Evolutionary conservation across 2,113 vertebrate genomes (phyloP), one percentile per base, ranked within the genome.

Genomic region (Pipa parva): DNA sequence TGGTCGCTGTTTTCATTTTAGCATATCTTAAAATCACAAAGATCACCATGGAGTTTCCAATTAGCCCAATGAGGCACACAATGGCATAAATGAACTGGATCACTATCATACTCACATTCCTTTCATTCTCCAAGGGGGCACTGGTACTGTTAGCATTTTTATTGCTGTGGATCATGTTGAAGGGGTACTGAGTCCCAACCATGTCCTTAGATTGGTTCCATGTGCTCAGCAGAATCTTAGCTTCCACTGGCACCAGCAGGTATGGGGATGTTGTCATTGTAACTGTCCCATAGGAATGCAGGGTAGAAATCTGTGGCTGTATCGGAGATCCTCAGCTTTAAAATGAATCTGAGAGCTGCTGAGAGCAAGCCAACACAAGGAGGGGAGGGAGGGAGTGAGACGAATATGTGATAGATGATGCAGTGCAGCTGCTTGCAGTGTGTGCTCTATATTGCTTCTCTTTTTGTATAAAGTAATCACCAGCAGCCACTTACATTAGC

Each of bases 21-120:
- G 87, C 83, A 71, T 89, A 86, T 66, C 83, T 85, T 13, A 92
- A 78, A 1, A 92, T 79, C 3, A 91, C 83, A 49, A 92, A 88
- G 37, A 92, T 90, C 62, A 92, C 90, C 63, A 91, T 76, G 6
- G 85, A 88, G 77, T 92, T 92, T n/a, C 90, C 92, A 21, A 84
- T 72, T 29, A 92, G 82, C 2, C 90, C 90, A 1, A 91, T 71
- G 0, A 86, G 63, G 33, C 90, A 91, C 42, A 92, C 89, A 0
- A 85, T 73, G 1, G 81, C 83, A 22, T 90, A 90, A 59, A 91
- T 82, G 17, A 91, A 85, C 13, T 92, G 91, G 69, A 95, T 91
- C 37, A 89, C 81, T 54, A 93, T 77, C 60, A 84, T 90, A 0
- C 88, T 84, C 0, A 25, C 76, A 0, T 77, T 24, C 55, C 76